phyloP scores from a whole-genome alignment of 2,888 invertebrate genomes.

The Tridacna gigas region DNA sequence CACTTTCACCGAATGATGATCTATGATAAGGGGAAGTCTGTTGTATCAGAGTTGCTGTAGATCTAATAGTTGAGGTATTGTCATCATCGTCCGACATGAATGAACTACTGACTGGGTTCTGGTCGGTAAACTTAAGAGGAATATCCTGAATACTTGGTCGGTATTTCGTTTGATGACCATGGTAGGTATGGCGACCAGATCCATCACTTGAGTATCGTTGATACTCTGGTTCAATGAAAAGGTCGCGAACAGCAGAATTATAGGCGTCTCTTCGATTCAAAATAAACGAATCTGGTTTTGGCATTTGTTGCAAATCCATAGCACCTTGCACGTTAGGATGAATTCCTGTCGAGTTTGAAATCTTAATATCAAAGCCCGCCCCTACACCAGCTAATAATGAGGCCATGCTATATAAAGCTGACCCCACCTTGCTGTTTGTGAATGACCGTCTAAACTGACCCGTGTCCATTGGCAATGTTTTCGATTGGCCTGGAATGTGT shows the following conservation, averaged over 20 bases:
- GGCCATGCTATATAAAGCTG: slow-evolving; percentile 93
- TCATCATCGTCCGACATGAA: slow-evolving; percentile 46
- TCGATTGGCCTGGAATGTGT: slow-evolving; percentile 71
- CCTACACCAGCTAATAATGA: slow-evolving; percentile 94
- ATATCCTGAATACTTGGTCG: slow-evolving; percentile 81
- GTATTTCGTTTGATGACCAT: slow-evolving; percentile 90
- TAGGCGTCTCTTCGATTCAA: slow-evolving; percentile 83
- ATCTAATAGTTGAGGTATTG: slow-evolving; percentile 63
- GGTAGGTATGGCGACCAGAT: slow-evolving; percentile 93
- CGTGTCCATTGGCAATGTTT: slow-evolving; percentile 65
- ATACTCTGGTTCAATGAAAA: slow-evolving; percentile 80
- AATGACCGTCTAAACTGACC: slow-evolving; percentile 58
- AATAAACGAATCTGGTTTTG: slow-evolving; percentile 78
- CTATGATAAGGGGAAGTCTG: slow-evolving; percentile 68
- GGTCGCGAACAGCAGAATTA: slow-evolving; percentile 82
- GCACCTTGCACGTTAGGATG: slow-evolving; percentile 76
- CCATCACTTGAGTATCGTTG: slow-evolving; percentile 75
- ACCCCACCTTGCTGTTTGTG: slow-evolving; percentile 86
- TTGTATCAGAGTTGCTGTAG: slow-evolving; percentile 71
- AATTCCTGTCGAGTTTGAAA: slow-evolving; percentile 88
- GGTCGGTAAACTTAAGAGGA: slow-evolving; percentile 79
- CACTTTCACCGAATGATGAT: slow-evolving; percentile 74
- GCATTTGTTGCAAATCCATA: slow-evolving; percentile 62
- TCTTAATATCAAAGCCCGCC: slow-evolving; percentile 96
- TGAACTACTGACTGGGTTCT: slow-evolving; percentile 38